These are phyloP conservation scores for Planiliza haematocheilus DNA, from an alignment of 2,113 vertebrate species.

Conservation along the genomic window DNA sequence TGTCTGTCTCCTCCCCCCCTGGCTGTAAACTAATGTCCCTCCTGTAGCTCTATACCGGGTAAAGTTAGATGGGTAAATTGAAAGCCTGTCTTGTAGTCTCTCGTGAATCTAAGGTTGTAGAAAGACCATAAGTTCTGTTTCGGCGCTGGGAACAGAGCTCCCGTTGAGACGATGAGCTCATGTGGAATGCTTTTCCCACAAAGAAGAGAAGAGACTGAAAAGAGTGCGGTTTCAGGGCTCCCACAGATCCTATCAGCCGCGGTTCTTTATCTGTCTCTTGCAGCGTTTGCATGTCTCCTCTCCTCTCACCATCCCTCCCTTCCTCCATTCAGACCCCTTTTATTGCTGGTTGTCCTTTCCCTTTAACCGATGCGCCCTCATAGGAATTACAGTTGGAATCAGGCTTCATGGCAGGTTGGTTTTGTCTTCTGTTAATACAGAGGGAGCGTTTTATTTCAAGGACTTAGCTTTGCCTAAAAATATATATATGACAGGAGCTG, in stretches of 20 bases:
- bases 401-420: slow-evolving; percentile 1
- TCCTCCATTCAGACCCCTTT: slow-evolving; percentile 13
- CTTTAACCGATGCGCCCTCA: background rate
- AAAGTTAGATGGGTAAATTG: background rate
- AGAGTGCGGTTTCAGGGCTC: slow-evolving; percentile 10
- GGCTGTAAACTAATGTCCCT: slow-evolving; percentile 69
- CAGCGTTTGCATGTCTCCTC: slow-evolving; percentile 16
- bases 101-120: background rate
- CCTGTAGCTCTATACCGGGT: slow-evolving; percentile 12
- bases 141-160: slow-evolving; percentile 22
- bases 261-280: slow-evolving; percentile 34
- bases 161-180: slow-evolving; percentile 22
- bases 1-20: slow-evolving; percentile 46
- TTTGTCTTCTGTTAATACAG: slow-evolving; percentile 12
- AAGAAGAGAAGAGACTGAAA: slow-evolving; percentile 17
- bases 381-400: slow-evolving; percentile 7
- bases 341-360: background rate
- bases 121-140: slow-evolving; percentile 28
- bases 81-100: background rate
- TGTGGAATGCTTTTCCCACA: slow-evolving; percentile 25
- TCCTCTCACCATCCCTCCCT: slow-evolving; percentile 3
- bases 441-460: slow-evolving; percentile 29
- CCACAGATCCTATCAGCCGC: slow-evolving; percentile 34
- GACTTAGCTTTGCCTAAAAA: slow-evolving; percentile 1
- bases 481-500: background rate